Percentiles rank a stretch among this genome's conserved stretches.
phyloP scores from a whole-genome alignment of 2,888 invertebrate genomes.

The Choreutis nemorana region DNA sequence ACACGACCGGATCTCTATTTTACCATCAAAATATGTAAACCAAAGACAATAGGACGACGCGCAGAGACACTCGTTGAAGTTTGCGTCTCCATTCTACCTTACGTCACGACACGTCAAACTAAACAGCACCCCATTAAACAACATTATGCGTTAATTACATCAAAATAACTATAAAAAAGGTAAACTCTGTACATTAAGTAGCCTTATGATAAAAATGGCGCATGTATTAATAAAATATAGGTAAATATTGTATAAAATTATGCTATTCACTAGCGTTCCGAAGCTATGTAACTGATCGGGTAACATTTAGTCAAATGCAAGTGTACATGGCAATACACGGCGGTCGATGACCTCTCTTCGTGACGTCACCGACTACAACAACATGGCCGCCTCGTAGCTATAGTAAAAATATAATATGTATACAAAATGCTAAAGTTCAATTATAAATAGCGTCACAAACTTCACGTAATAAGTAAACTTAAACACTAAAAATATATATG shows the following conservation, averaged over 20 bases:
- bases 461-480: constrained; percentile 23
- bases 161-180: too few species aligned
- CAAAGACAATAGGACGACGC: too few species aligned
- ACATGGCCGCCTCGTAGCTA: constrained; percentile 25
- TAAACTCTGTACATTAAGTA: constrained; percentile 3
- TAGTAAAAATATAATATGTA: constrained; percentile 17
- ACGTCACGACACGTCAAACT: too few species aligned
- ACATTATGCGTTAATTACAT: too few species aligned
- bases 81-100: too few species aligned
- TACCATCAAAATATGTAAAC: too few species aligned
- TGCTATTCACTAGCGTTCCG: constrained; percentile 51
- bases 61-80: too few species aligned
- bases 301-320: constrained; percentile 42
- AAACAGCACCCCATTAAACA: too few species aligned
- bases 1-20: constrained; percentile 4
- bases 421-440: constrained; percentile 45
- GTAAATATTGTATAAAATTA: constrained; percentile 33
- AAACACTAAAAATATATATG: constrained; percentile 42
- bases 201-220: constrained; percentile 11
- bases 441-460: constrained; percentile 40
- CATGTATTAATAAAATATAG: constrained; percentile 5
- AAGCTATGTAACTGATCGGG: constrained; percentile 50
- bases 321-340: constrained; percentile 21
- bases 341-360: constrained; percentile 13
- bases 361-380: constrained; percentile 18